These are phyloP conservation scores for Casuarius casuarius DNA, from an alignment of 2,113 vertebrate genomes.

Conservation along the genomic window DNA sequence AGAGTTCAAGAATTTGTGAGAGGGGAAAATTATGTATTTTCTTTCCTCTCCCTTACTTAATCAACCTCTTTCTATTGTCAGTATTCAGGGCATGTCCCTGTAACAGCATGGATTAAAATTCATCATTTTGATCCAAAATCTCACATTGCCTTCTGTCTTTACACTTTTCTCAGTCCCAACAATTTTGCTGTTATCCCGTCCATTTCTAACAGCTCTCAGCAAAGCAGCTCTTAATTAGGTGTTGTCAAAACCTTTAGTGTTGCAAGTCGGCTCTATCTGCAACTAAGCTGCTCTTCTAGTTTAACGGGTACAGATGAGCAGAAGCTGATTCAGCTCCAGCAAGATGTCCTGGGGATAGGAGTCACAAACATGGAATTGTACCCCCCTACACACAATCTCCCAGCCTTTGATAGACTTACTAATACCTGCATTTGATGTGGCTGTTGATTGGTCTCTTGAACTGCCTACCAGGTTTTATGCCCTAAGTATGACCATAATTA, in stretches of 20 bases:
- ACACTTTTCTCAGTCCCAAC: not conserved
- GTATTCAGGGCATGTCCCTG: not conserved
- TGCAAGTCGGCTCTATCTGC: not conserved
- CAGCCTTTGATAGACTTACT: not conserved
- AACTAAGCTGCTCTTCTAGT: not conserved
- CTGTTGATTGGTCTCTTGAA: not conserved
- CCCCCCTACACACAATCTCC: not conserved
- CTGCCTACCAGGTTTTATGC: not conserved
- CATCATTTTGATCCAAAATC: not conserved
- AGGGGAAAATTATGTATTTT: not conserved
- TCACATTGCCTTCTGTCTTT: not conserved
- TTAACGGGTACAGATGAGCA: not conserved
- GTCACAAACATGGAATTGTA: not conserved
- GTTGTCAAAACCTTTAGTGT: not conserved
- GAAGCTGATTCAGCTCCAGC: not conserved
- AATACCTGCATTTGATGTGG: not conserved
- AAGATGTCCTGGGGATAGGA: not conserved
- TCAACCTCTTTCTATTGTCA: not conserved
- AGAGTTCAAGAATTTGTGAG: not conserved
- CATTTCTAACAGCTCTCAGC: not conserved
- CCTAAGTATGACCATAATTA: not conserved
- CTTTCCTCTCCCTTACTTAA: not conserved
- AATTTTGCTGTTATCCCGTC: not conserved
- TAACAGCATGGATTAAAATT: not conserved
- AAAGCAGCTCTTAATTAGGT: not conserved